Conservation (phyloP, 2,888 invertebrate genomes). For the Lycophotia porphyrea region DNA sequence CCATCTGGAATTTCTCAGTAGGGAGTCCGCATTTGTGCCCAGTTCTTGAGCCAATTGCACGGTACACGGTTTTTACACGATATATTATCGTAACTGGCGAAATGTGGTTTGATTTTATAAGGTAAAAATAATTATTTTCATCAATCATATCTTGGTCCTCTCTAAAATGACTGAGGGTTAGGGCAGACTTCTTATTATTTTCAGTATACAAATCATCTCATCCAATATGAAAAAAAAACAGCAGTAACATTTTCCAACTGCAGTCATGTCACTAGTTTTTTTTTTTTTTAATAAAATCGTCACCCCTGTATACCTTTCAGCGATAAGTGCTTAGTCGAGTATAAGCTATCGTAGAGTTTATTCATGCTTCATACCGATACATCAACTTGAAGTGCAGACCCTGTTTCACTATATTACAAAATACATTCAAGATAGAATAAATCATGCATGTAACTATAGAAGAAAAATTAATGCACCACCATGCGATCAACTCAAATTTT, state of each 20-base stretch:
- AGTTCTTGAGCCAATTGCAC: no score
- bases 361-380: slow-evolving; percentile 36
- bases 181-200: background rate
- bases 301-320: slow-evolving; percentile 20
- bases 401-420: background rate
- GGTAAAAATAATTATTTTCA: background rate
- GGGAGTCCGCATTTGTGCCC: no score
- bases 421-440: background rate
- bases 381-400: slow-evolving; percentile 38
- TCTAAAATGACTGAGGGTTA: background rate
- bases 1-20: no score
- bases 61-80: no score
- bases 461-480: background rate
- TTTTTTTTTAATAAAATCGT: background rate
- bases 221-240: background rate
- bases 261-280: background rate
- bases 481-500: background rate
- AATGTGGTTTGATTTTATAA: no score
- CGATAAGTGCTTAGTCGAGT: slow-evolving; percentile 46
- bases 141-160: background rate
- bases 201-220: background rate
- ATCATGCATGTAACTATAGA: background rate
- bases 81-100: no score
- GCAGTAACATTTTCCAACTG: background rate
- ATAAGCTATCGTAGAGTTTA: slow-evolving; percentile 11